Evolutionary conservation across 2,888 invertebrate species (phyloP), one percentile per base, ranked within the genome.

Genomic region (Kuschelorhynchus macadamiae): DNA sequence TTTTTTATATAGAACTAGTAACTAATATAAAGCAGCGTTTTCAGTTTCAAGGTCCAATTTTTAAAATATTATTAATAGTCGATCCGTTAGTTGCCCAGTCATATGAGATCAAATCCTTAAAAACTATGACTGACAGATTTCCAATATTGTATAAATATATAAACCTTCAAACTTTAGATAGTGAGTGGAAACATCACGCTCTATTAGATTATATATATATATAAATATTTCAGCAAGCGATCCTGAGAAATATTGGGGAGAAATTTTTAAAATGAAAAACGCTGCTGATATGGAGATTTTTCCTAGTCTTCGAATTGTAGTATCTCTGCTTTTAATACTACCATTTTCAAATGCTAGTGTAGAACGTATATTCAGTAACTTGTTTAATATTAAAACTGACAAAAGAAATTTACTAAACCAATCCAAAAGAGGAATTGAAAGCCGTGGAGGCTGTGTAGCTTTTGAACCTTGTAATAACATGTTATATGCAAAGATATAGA

Each of bases 401-500:
- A 36, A 36, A 3, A 4, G 36, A 9, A 36, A 36, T 36, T 8
- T 3, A 36, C 11, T 36, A 12, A 36, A 36, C 2, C 4, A 4
- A 7, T 8, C 36, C 9, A 36, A 12, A 11, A 11, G 11, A 36
- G 36, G 36, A 2, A 36, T 36, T 11, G 12, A 3, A 36, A 36
- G 11, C 4, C 36, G 3, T 3, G 36, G 36, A 8, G 36, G 36
- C 36, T n/a, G 36, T 36, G 4, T 7, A 3, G 11, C 4, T 3
- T 36, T 36, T 36, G 12, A 7, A 3, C 36, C 36, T 36, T 7
- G 2, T 3, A 36, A 36, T 2, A 11, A 11, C 4, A 36, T 36
- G 36, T 12, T 36, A n/a, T 30, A 4, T 4, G 9, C 30, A 7
- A 30, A 30, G 4, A 30, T 30, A 30, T 91, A 87, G 90, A 85